Evolutionary conservation across 2,888 invertebrate genomes (phyloP), one percentile per base, ranked within the genome.

Genomic region (Lasioglossum villosulum): DNA sequence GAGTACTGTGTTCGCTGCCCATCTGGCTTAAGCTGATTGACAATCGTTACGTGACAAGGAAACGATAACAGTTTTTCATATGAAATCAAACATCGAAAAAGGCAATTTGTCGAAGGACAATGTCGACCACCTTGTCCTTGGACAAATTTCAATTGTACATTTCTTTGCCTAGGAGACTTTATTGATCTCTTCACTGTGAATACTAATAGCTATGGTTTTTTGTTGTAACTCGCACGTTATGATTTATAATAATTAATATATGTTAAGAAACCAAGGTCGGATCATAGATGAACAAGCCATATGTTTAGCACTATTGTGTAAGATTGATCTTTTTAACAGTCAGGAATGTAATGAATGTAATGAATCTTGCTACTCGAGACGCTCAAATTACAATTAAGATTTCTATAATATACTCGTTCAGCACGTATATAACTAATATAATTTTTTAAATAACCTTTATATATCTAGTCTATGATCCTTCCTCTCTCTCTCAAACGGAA

Each of bases 81-180:
- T 88, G 90, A 80, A 93, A 92, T 92, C 91, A 92, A 92, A 93
- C 92, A 93, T 93, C 92, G 93, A 93, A 93, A 93, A 82, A 78
- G 75, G 85, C 76, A 84, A 92, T 93, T 89, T 91, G 92, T 91
- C 83, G 56, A 84, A 87, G 84, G 91, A 92, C 86, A 91, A 94
- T 48, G 92, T 80, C 16, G 6, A 74, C 72, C 34, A 76, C 90
- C 88, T 94, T 87, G 91, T 92, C 91, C 87, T 70, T 86, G 71
- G 90, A 91, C 92, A 90, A 89, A 93, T 93, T 92, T 77, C 10
- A 88, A 86, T 91, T 91, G 90, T 91, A 91, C 83, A 93, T 92
- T 93, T 89, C 87, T 90, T 90, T 83, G 86, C 84, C 88, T 88
- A 87, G 78, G 87, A 92, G 89, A 91, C 87, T 90, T 83, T 82